These are phyloP conservation scores for Drosophila parvula DNA, from an alignment of 1,140 invertebrate genomes.

Conservation along the genomic window DNA sequence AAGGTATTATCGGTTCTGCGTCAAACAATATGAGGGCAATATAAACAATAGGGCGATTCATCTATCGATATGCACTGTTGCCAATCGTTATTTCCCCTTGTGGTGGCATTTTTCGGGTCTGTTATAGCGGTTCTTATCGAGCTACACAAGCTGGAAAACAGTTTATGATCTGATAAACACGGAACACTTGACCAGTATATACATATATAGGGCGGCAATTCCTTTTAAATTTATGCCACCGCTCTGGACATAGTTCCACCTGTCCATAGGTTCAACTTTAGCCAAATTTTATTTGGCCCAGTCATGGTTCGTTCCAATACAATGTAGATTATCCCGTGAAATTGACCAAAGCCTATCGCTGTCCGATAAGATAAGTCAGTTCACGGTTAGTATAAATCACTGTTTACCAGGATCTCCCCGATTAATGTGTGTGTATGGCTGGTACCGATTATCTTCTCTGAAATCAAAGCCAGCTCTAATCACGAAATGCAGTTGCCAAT, in stretches of 20 bases:
- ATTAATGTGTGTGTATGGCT: constrained; percentile 36
- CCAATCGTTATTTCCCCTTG: constrained; percentile 27
- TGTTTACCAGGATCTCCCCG: constrained; percentile 31
- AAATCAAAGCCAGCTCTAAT: constrained; percentile 38
- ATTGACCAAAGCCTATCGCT: constrained; percentile 10
- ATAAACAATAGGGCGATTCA: constrained; percentile 34
- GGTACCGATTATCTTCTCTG: constrained; percentile 27
- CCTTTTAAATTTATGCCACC: constrained; percentile 53
- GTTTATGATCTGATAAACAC: constrained; percentile 51
- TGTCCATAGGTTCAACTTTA: constrained; percentile 34
- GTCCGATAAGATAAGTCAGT: constrained; percentile 34
- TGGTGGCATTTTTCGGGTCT: constrained; percentile 27
- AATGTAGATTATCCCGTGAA: constrained; percentile 24
- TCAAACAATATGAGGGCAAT: constrained; percentile 41
- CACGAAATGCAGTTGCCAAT: constrained; percentile 21
- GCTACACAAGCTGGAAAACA: constrained; percentile 33
- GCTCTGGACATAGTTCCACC: constrained; percentile 23
- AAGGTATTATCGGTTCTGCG: constrained; percentile 18
- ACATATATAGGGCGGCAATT: constrained; percentile 32
- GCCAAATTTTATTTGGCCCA: neutral
- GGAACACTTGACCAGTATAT: constrained; percentile 42
- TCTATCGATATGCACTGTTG: constrained; percentile 39
- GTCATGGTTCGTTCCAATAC: constrained; percentile 30
- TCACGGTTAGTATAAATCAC: constrained; percentile 41
- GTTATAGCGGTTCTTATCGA: constrained; percentile 41